phyloP scores from a whole-genome alignment of 2,113 vertebrate species.

The Panurus biarmicus region DNA sequence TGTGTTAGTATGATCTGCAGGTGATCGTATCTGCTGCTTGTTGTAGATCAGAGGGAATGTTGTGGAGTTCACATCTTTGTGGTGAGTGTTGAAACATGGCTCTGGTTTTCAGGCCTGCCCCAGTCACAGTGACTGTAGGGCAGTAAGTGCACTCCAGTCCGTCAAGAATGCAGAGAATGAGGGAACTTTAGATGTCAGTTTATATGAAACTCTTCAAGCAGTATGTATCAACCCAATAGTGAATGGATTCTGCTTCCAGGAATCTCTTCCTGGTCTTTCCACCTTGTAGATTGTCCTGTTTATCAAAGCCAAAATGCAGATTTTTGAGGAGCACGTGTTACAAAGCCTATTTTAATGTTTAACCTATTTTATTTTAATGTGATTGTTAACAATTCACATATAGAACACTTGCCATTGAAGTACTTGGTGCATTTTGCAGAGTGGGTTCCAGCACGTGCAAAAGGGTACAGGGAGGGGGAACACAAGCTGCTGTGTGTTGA shows the following conservation, averaged over 20 bases:
- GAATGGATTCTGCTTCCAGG: background rate
- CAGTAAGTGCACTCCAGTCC: background rate
- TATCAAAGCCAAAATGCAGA: background rate
- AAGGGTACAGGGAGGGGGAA: background rate
- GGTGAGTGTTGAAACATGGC: background rate
- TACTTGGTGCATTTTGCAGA: background rate
- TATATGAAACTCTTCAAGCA: background rate
- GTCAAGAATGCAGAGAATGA: background rate
- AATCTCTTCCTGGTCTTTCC: background rate
- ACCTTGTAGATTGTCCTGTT: background rate
- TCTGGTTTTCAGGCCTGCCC: background rate
- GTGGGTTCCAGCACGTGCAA: background rate
- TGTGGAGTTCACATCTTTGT: background rate
- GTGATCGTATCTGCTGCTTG: background rate
- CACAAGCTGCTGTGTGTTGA: background rate
- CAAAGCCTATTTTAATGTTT: background rate
- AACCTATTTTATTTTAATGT: background rate
- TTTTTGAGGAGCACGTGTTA: background rate
- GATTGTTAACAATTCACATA: background rate
- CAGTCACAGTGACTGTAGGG: background rate
- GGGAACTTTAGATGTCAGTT: fast-evolving
- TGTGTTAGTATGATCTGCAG: background rate
- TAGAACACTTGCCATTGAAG: fast-evolving
- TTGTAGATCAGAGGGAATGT: background rate
- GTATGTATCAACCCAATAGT: background rate